A percentile compares a stretch with the other conserved stretches of the same genome.
These are phyloP conservation scores for Phenganax stokvisi DNA, from an alignment of 92 coral and sea anemone genomes.

Conservation along the genomic window DNA sequence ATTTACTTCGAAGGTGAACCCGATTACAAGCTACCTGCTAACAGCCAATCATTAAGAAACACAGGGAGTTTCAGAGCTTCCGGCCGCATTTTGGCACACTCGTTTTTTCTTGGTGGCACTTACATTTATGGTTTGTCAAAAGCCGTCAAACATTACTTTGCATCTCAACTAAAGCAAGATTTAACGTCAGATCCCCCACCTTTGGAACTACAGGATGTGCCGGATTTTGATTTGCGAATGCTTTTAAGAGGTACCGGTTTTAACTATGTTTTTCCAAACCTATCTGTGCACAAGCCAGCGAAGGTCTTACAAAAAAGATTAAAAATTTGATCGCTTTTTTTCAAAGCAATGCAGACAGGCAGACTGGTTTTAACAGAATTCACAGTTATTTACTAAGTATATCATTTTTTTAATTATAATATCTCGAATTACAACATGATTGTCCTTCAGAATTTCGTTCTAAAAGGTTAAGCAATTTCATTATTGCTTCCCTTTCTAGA, in stretches of 20 bases:
- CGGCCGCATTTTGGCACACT: slow-evolving; percentile 56
- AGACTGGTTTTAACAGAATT: too few species aligned
- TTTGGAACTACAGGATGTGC: slow-evolving; percentile 42
- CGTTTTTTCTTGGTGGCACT: slow-evolving; percentile 60
- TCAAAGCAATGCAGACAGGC: too few species aligned
- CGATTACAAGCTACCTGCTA: slow-evolving; percentile 7
- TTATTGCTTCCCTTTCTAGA: slow-evolving; percentile 32
- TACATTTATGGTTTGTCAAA: slow-evolving; percentile 39
- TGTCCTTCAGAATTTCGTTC: too few species aligned
- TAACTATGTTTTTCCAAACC: too few species aligned
- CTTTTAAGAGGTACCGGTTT: slow-evolving; percentile 41
- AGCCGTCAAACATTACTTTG: slow-evolving; percentile 48
- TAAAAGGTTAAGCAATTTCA: too few species aligned
- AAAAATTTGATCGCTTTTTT: too few species aligned
- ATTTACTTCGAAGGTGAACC: slow-evolving; percentile 19
- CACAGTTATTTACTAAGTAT: too few species aligned
- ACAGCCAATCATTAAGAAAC: slow-evolving; percentile 12
- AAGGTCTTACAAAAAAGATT: too few species aligned
- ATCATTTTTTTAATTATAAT: too few species aligned
- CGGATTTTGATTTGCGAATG: slow-evolving; percentile 40
- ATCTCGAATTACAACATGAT: too few species aligned
- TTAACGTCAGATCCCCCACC: slow-evolving; percentile 37
- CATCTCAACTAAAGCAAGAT: slow-evolving; percentile 1
- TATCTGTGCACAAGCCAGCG: too few species aligned
- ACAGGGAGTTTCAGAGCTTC: slow-evolving; percentile 33